Base-by-base conservation (phyloP, 2,113 vertebrate genomes). In the Cyanoramphus novaezelandiae region DNA sequence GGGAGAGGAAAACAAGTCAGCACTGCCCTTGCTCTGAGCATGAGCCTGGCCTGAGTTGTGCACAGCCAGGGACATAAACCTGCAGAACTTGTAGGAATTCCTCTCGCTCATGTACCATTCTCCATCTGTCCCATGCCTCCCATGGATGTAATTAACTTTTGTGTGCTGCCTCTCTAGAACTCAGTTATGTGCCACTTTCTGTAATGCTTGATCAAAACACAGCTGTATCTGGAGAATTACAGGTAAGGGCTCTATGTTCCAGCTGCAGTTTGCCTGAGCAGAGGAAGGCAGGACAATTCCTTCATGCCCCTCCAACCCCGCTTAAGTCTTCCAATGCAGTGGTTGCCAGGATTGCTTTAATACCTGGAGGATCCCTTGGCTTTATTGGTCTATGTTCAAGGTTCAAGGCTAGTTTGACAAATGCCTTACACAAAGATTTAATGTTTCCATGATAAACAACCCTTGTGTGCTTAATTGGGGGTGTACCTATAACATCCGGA, bases 401-500 rank as follows among this genome's bases (percentile, higher is more conserved):
- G 7, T 20, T 33, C 21, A 11, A 21, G 63, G 83, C 47, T 50
- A 35, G 35, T 64, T 63, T 70, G 55, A 39, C 10, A 46, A 52
- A 35, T 0, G 7, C 4, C 37, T 11, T 1, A 13, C 28, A 2
- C 16, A 3, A 29, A 68, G 25, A 11, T 25, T 46, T 68, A 0
- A 2, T 1, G 39, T 17, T 60, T 18, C 46, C 10, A 3, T 3
- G 4, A 3, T 1, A 23, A 69, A 6, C 31, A 11, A 23, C 11
- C 2, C 14, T 39, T 4, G 11, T 19, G 44, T 37, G 72, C 41
- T 46, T 19, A 55, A 14, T 86, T 31, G 64, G 52, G 27, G 14
- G 23, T 0, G 8, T 4, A 4, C 7, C 0, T 9, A 7, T 5
- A 0, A 20, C 12, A 63, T 44, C 18, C 52, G 0, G 11, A 16